Evolutionary conservation across 2,888 invertebrate species (phyloP), one percentile per base, ranked within the genome.

Genomic region (Thera britannica): DNA sequence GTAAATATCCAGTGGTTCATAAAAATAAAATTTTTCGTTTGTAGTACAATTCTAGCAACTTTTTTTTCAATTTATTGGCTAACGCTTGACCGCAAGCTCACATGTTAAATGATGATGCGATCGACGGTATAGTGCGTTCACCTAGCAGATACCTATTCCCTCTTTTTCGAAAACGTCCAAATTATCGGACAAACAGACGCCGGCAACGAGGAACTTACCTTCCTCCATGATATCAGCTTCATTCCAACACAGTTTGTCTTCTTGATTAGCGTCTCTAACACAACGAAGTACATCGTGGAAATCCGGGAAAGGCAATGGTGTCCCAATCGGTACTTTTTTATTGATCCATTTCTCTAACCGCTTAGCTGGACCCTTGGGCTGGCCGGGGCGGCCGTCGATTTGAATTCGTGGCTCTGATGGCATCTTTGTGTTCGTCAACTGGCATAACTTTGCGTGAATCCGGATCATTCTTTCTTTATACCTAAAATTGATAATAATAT

Each of bases 361-460:
- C 66, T 84, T 90, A 62, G 83, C 94, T 75, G 95, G 89, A 0
- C 90, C 93, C 0, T 81, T 57, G 0, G 90, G 89, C 44, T 84
- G 86, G 0, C 93, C 90, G 0, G 85, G 87, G 2, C 89, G 79
- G 4, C 88, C 79, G 9, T 92, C 89, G 34, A 94, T 79, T 38
- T 85, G 82, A 2, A 93, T 81, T 1, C 87, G 86, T 5, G 92
- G 89, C 68, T 93, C 92, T 0, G 92, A 92, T 0, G 92, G 92
- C 90, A 92, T 87, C 77, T 90, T 91, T 0, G 90, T 90, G 55
- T 95, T 95, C 0, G 95, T 95, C 74, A 96, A 78, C 80, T 96
- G 94, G 85, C 96, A 96, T 74, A 96, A 94, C 82, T 95, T 95
- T n/a, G 95, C 94, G 72, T 94, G 90, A 0, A 94, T 91, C 8